Evolutionary conservation across 2,113 vertebrate genomes (phyloP).

Genomic region (Uria aalge): DNA sequence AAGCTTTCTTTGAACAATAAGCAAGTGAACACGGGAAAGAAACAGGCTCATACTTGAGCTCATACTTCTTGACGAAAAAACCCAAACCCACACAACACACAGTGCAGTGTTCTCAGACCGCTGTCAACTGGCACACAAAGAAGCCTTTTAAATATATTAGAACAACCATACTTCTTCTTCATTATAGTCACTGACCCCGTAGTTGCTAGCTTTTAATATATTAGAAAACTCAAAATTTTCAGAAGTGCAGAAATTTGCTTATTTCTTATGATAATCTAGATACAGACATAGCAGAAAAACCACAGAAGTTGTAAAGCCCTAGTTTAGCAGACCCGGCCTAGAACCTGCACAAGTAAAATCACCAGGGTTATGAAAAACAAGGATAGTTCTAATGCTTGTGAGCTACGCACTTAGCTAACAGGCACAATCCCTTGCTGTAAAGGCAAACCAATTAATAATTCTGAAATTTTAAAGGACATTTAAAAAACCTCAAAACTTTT

Average conservation of each 20-base stretch:
- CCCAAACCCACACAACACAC: not conserved
- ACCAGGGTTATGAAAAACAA: not conserved
- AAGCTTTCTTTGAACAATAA: not conserved
- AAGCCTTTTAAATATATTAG: not conserved
- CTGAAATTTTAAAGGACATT: not conserved
- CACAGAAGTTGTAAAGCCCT: not conserved
- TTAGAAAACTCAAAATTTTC: not conserved
- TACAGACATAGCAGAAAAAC: not conserved
- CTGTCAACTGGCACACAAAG: not conserved
- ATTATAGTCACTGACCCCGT: not conserved
- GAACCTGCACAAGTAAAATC: not conserved
- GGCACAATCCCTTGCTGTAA: not conserved
- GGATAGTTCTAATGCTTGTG: not conserved
- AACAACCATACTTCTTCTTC: not conserved
- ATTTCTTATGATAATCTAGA: not conserved
- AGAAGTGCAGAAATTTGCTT: not conserved
- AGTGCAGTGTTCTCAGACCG: not conserved
- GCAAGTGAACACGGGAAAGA: not conserved
- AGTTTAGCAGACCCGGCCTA: not conserved
- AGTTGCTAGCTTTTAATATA: not conserved
- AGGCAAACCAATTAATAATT: not conserved
- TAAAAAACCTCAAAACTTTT: rapidly evolving
- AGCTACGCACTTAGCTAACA: not conserved
- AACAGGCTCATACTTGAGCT: not conserved
- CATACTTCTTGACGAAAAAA: not conserved